Percentiles rank a stretch among this genome's conserved stretches.
These are phyloP conservation scores for Trissoscelio sp. DNA, from an alignment of 2,888 invertebrate genomes.

Conservation along the genomic window DNA sequence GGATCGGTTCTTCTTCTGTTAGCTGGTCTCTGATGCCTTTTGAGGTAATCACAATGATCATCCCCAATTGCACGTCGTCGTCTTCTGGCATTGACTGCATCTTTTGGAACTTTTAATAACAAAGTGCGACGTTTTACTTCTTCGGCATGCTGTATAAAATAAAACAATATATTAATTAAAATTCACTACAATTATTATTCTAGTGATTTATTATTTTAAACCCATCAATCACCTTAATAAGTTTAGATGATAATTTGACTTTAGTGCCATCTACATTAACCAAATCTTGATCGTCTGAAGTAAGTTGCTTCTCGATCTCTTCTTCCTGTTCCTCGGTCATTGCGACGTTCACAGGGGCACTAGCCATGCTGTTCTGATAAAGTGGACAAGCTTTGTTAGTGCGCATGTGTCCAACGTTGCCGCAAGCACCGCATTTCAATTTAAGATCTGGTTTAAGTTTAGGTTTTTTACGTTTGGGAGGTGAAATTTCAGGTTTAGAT, in stretches of 20 bases:
- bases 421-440: constrained; percentile 97
- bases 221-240: constrained; percentile 87
- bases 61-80: constrained; percentile 88
- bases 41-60: constrained; percentile 95
- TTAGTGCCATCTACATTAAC: constrained; percentile 98
- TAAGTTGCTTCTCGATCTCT: constrained; percentile 89
- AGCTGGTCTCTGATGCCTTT: constrained; percentile 91
- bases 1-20: constrained; percentile 98
- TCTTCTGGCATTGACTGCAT: constrained; percentile 87
- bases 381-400: constrained; percentile 98
- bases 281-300: constrained; percentile 91
- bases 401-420: constrained; percentile 90
- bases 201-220: background rate
- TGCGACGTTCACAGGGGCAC: constrained; percentile 87
- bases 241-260: constrained; percentile 92
- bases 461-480: constrained; percentile 88
- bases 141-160: constrained; percentile 88
- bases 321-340: constrained; percentile 92
- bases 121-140: constrained; percentile 92
- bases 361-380: constrained; percentile 88
- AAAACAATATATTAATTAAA: too few relatives aligned
- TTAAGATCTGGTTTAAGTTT: constrained; percentile 94
- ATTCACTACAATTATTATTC: too few relatives aligned
- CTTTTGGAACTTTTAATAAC: constrained; percentile 91
- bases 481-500: constrained; percentile 79